Percentiles rank a stretch among this genome's conserved stretches.
These are phyloP conservation scores for Neotoxoptera formosana DNA, from an alignment of 1,140 invertebrate genomes.

Conservation along the genomic window DNA sequence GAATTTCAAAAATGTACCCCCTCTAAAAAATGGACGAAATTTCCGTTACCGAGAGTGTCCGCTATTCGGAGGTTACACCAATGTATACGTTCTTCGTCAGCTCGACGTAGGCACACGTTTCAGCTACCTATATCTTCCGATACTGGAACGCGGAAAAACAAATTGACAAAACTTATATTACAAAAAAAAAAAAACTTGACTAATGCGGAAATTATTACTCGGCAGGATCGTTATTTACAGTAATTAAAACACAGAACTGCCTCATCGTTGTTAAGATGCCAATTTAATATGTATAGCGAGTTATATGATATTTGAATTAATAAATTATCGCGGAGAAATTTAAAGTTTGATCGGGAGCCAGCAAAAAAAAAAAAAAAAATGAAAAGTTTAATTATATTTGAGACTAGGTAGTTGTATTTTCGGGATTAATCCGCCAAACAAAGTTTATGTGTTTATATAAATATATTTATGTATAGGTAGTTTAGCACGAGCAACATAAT, in stretches of 20 bases:
- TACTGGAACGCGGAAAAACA: not conserved
- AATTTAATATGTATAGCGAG: not conserved
- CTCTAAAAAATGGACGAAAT: too few species aligned
- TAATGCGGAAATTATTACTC: not conserved
- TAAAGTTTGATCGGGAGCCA: constrained; percentile 8
- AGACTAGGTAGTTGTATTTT: not conserved
- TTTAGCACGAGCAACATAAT: not conserved
- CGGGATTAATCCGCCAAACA: not conserved
- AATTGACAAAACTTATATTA: not conserved
- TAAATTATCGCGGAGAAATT: not conserved
- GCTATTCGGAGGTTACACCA: too few species aligned
- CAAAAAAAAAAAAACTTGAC: too few species aligned
- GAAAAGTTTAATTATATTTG: constrained; percentile 8
- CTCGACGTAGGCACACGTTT: too few species aligned
- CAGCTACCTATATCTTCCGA: too few species aligned
- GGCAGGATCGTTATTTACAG: not conserved
- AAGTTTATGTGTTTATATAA: not conserved
- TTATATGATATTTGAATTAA: not conserved
- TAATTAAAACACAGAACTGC: not conserved
- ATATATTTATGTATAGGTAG: not conserved
- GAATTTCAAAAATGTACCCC: too few species aligned
- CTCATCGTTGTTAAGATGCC: too few species aligned
- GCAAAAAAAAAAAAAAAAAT: not conserved
- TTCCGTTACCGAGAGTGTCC: too few species aligned
- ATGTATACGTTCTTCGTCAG: too few species aligned